Base-by-base conservation (phyloP, 2,797 vertebrate genomes). In the Alosa sapidissima region DNA sequence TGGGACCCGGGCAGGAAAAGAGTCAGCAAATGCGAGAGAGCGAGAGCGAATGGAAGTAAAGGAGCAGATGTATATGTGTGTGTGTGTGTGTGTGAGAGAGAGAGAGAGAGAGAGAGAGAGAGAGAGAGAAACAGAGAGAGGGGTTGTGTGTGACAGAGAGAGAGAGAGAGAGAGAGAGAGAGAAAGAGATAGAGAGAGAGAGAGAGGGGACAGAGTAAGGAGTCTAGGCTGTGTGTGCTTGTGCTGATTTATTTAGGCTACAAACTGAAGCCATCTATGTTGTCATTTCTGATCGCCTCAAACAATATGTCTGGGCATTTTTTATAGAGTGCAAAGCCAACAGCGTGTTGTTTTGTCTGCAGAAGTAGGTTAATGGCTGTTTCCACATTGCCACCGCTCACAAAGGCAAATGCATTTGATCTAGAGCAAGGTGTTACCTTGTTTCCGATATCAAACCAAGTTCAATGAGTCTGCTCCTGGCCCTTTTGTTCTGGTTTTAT, bases 41-140 rank as follows among this genome's bases (percentile, higher is more conserved):
- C 75, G 51, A 52, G 13, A 52, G 51, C 51, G 11, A 65, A 68
- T 83, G 78, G 55, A 83, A 87, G 86, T 84, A 52, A 65, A 87
- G 82, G 65, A 83, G 86, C 86, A 87, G 86, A 85, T 87, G 87
- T 87, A 84, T 83, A 84, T 87, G 84, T 82, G 86, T 84, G 86
- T 84, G 82, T 84, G 75, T 82, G 60, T 48, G 55, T n/a, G 82
- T 91, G 88, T 45, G 68, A 41, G 10, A 89, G 9, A 28, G 24
- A 28, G 10, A 11, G 62, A 65, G 62, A 65, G 24, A 11, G 62
- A 65, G 10, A n/a, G 58, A n/a, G 5, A 62, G 58, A 7, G n/a
- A 7, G 9, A 21, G 16, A 16, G 55, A 16, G 55, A 51, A 1
- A 14, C 10, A 7, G 21, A n/a, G 21, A 62, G 62, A 11, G 62